These are phyloP conservation scores for Sicus ferrugineus DNA, from an alignment of 2,888 invertebrate genomes.

Conservation along the genomic window DNA sequence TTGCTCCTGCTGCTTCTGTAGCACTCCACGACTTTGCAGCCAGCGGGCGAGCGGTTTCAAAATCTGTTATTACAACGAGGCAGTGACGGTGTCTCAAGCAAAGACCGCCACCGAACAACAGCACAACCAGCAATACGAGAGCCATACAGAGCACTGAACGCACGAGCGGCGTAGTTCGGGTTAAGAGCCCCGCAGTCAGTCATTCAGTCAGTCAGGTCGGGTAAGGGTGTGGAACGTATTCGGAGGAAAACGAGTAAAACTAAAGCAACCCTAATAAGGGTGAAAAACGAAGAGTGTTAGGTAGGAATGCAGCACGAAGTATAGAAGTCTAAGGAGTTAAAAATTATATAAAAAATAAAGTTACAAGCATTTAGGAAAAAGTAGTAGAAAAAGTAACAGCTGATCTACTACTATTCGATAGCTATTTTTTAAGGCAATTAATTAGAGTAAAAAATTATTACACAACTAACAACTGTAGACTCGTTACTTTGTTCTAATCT, in stretches of 20 bases:
- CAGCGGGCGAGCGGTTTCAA: background rate
- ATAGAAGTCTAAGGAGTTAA: background rate
- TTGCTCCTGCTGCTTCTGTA: no score
- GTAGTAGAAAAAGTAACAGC: no score
- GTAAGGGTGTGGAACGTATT: background rate
- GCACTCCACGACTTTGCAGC: background rate
- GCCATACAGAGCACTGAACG: slow-evolving; percentile 53
- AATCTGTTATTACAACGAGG: background rate
- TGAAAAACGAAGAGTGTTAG: background rate
- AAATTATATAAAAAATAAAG: no score
- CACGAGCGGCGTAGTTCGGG: slow-evolving; percentile 35
- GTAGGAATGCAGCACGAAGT: background rate
- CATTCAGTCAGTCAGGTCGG: background rate
- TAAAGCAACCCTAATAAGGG: background rate
- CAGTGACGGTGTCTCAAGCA: slow-evolving; percentile 35
- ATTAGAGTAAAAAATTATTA: no score
- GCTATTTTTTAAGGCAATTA: no score
- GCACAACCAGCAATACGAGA: slow-evolving; percentile 52
- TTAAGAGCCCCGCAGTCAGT: background rate
- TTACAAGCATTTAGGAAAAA: no score
- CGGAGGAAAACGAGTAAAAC: background rate
- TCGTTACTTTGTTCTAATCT: background rate
- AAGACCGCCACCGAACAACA: slow-evolving; percentile 50
- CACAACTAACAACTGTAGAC: background rate
- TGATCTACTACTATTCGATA: no score